phyloP scores from a whole-genome alignment of 2,888 invertebrate genomes.

The Drosophila ezoana region DNA sequence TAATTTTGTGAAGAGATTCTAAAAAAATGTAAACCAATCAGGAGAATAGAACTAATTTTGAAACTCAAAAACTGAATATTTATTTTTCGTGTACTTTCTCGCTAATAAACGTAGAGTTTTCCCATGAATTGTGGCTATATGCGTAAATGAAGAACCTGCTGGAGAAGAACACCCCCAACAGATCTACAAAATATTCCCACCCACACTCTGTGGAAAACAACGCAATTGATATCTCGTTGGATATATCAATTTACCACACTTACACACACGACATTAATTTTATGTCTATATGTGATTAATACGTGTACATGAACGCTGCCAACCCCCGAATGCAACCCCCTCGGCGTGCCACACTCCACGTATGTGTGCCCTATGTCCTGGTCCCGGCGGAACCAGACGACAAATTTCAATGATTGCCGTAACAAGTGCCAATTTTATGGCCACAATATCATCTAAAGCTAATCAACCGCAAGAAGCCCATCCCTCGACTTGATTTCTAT shows the following conservation, averaged over 20 bases:
- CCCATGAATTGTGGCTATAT: constrained; percentile 8
- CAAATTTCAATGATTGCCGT: constrained; percentile 70
- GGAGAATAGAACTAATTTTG: too few species aligned
- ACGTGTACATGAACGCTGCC: constrained; percentile 12
- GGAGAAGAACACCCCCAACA: neutral
- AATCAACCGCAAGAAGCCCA: constrained; percentile 43
- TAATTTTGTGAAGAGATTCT: too few species aligned
- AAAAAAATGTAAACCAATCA: too few species aligned
- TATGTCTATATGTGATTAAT: constrained; percentile 74
- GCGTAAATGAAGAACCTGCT: constrained; percentile 23
- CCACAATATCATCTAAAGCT: constrained; percentile 38
- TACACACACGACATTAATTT: constrained; percentile 70
- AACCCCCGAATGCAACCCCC: constrained; percentile 26
- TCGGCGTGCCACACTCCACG: constrained; percentile 13
- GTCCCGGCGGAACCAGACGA: constrained; percentile 51
- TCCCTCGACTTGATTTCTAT: constrained; percentile 9
- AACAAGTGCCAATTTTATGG: constrained; percentile 69
- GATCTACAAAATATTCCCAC: constrained; percentile 55
- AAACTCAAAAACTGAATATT: too few species aligned
- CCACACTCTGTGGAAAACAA: constrained; percentile 38
- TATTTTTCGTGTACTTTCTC: neutral
- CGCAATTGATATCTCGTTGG: constrained; percentile 63
- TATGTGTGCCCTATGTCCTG: constrained; percentile 26
- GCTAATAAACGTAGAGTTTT: neutral
- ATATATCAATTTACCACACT: constrained; percentile 76